Evolutionary conservation across 2,113 vertebrate species (phyloP), one percentile per base, ranked within the genome.

Genomic region (Pleuronectes platessa): DNA sequence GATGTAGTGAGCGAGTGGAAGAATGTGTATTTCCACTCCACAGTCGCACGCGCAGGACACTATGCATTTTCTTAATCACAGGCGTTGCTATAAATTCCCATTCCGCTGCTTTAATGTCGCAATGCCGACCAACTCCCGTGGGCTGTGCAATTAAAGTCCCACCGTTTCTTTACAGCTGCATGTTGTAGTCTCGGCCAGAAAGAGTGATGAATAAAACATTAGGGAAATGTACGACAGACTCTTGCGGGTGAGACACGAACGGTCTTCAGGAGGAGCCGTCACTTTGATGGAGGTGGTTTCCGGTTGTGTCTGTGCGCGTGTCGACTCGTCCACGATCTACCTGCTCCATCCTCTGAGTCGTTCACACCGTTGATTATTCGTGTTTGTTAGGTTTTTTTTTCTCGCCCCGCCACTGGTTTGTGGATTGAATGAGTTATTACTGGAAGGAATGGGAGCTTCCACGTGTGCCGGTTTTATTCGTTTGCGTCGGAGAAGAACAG

Each of bases 191-290:
- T 84, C 77, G 76, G 82, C 84, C 71, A 7, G 83, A 56, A 73
- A 90, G 77, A 74, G 61, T 47, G 60, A 92, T 92, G 88, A 93
- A 93, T 93, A 92, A 93, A 92, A 92, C 88, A 91, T 92, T 58
- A 86, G 79, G 79, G 81, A 81, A 89, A 88, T 91, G 81, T 86
- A 85, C 79, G 68, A 79, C 81, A 71, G 71, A 72, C 37, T 84
- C 76, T 80, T 55, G 69, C 74, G 86, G 72, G 79, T 76, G 75
- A 81, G 81, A 69, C 73, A 75, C 73, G 82, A 79, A 79, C 71
- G 81, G 58, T 78, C 37, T 61, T 81, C 40, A 58, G 37, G 40
- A 88, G 49, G 26, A 69, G 45, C 54, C 27, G 49, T 64, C 23
- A 60, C 65, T 64, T 79, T 60, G 18, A 68, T 31, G 18, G 42